A percentile compares a stretch with the other conserved stretches of the same genome.
These are phyloP conservation scores for Halcyon leucocephala DNA, from an alignment of 2,797 vertebrate genomes.

Conservation along the genomic window DNA sequence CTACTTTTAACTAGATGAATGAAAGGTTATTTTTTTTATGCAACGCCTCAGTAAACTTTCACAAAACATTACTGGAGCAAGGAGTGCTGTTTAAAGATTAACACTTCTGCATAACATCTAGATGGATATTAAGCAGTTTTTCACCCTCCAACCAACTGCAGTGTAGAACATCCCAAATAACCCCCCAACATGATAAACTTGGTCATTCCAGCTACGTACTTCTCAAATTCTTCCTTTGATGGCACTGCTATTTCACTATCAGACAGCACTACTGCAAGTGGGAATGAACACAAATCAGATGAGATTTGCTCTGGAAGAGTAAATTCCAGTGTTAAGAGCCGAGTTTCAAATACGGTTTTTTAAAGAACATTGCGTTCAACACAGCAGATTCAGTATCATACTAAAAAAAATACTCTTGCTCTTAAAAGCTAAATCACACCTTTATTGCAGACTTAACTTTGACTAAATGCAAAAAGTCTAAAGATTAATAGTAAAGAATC, in stretches of 20 bases:
- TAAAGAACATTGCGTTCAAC: neutral
- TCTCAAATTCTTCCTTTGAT: neutral
- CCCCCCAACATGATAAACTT: rapidly evolving
- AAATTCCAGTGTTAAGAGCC: neutral
- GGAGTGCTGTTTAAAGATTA: neutral
- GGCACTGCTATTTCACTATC: neutral
- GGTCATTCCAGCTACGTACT: neutral
- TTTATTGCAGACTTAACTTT: neutral
- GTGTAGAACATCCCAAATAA: neutral
- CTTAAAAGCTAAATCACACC: neutral
- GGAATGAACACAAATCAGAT: neutral
- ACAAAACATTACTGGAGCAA: neutral
- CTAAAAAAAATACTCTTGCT: neutral
- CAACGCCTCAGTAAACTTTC: neutral
- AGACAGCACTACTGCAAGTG: neutral
- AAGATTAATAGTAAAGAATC: neutral
- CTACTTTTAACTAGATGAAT: neutral
- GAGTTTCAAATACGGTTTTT: neutral
- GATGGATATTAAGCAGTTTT: neutral
- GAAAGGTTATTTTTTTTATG: neutral
- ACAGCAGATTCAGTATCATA: neutral
- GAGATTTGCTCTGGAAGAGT: neutral
- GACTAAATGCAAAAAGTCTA: neutral
- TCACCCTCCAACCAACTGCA: neutral
- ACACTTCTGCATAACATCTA: neutral